Base-by-base conservation (phyloP, 2,797 vertebrate genomes). In the Ammospiza maritima region DNA sequence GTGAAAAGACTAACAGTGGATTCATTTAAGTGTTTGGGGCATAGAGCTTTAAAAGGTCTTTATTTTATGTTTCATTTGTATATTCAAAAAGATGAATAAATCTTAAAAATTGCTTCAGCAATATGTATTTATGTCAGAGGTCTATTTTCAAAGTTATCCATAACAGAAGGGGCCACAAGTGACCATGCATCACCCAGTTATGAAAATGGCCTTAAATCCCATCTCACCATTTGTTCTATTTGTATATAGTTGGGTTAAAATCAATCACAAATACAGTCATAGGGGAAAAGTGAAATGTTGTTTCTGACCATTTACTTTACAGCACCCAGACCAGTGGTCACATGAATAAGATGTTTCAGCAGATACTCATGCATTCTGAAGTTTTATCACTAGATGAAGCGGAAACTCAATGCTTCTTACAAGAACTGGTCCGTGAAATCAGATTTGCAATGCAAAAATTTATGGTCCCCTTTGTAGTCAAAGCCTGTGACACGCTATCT, bases 381-480 rank as follows among this genome's bases (percentile, higher is more conserved):
- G 61, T 60, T 95, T 96, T 95, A 92, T 96, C 92, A 76, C 69
- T 76, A 90, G 58, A 72, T 48, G 93, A 96, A 95, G 89, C 27
- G 32, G 92, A 97, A 97, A 96, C 44, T 82, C 86, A 96, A 97
- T 88, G 78, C 92, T 95, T 93, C 93, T 93, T 90, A 90, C 50
- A 96, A 94, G 93, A 95, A 96, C 81, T 44, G 57, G 94, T 65
- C 90, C 89, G 38, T 97, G 94, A 97, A 96, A 97, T 97, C 92
- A 96, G 95, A 97, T 96, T 94, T 91, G 81, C 73, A 95, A 94
- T 96, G 95, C 88, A 95, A 95, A 94, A 94, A 94, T 92, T 85
- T 93, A 96, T 86, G 40, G 23, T 90, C 14, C 87, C 71, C 88
- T 97, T 93, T 95, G 69, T 96, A 60, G 69, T 91, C 83, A 84